Evolutionary conservation across 2,113 vertebrate genomes (phyloP).

Genomic region (Prunella fulvescens): DNA sequence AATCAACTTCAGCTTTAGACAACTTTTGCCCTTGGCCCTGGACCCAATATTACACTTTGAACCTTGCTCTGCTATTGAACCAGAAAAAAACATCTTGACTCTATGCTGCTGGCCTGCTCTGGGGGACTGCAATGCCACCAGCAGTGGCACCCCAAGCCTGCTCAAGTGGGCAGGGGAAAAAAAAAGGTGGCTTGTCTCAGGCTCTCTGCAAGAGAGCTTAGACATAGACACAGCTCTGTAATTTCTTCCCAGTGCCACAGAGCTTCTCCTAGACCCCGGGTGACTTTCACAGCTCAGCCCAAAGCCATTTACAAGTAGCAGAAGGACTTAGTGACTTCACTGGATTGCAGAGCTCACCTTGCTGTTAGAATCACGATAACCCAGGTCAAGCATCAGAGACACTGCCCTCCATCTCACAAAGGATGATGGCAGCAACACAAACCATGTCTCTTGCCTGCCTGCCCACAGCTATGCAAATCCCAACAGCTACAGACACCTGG

Average conservation of each 20-base stretch:
- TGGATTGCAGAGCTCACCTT: neutral
- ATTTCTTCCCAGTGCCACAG: neutral
- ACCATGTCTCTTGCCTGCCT: neutral
- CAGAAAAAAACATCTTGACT: neutral
- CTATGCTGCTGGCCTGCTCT: neutral
- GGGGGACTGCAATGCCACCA: neutral
- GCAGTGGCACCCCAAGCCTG: neutral
- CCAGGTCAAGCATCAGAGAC: neutral
- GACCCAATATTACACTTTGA: neutral
- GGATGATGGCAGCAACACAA: rapidly evolving
- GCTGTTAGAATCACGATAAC: rapidly evolving
- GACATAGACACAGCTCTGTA: neutral
- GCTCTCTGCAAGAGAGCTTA: neutral
- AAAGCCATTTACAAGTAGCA: neutral
- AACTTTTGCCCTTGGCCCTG: neutral
- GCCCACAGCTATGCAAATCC: neutral
- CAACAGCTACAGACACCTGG: neutral
- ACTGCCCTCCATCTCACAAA: neutral
- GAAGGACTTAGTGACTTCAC: neutral
- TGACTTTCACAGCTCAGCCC: neutral
- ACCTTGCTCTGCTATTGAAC: neutral
- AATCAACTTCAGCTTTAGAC: neutral
- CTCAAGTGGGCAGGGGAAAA: neutral
- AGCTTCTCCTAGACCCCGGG: rapidly evolving
- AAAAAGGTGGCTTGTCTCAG: neutral